phyloP scores from a whole-genome alignment of 2,888 invertebrate species.

The Caradrina clavipalpis region DNA sequence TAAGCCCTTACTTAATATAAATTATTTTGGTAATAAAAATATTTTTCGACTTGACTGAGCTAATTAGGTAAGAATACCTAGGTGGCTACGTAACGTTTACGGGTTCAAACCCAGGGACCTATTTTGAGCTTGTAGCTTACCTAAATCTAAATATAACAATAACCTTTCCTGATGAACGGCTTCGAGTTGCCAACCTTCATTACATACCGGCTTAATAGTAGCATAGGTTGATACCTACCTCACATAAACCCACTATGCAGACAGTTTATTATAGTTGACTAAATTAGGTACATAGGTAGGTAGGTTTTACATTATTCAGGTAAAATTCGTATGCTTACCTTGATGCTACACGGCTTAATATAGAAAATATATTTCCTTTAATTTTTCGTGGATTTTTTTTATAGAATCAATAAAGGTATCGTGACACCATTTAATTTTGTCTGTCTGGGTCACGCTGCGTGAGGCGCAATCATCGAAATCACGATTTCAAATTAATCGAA shows the following conservation, averaged over 20 bases:
- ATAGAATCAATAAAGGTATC: slow-evolving; percentile 12
- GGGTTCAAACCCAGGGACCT: background rate
- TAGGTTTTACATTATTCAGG: slow-evolving; percentile 1
- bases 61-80: background rate
- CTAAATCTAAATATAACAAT: slow-evolving; percentile 17
- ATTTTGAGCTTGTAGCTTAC: slow-evolving; percentile 21
- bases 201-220: background rate
- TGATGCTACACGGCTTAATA: background rate
- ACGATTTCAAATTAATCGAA: slow-evolving; percentile 26
- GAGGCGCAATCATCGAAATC: slow-evolving; percentile 11
- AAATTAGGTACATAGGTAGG: background rate
- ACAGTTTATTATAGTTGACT: background rate
- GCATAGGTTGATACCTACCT: background rate
- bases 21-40: background rate
- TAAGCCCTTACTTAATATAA: background rate
- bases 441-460: slow-evolving; percentile 19
- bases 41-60: slow-evolving; percentile 4
- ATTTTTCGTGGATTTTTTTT: slow-evolving; percentile 8
- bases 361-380: background rate
- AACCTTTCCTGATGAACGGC: slow-evolving; percentile 3
- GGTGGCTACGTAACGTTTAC: background rate
- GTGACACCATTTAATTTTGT: slow-evolving; percentile 6
- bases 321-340: background rate
- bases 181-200: slow-evolving; percentile 10
- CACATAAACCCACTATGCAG: too few relatives aligned